These are phyloP conservation scores for Myrmecobius fasciatus DNA, from an alignment of 2,113 vertebrate species.

Conservation along the genomic window DNA sequence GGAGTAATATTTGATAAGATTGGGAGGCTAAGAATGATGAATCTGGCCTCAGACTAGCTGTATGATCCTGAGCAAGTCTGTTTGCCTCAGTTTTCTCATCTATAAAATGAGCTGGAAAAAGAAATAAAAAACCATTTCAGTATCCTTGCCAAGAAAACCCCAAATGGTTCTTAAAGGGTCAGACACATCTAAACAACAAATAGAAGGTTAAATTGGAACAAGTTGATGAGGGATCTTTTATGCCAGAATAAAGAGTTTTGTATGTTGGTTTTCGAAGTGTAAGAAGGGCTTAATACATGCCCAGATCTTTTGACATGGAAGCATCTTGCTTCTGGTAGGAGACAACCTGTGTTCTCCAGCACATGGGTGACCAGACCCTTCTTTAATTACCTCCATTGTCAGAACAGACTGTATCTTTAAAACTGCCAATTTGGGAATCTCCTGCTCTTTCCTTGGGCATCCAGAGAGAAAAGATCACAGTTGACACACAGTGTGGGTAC, in stretches of 20 bases:
- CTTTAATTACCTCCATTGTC: background rate
- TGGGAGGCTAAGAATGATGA: background rate
- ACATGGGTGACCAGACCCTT: background rate
- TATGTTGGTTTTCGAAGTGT: background rate
- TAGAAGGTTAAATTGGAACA: background rate
- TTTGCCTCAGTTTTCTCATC: background rate
- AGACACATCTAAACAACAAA: background rate
- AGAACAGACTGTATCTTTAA: background rate
- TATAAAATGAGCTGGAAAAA: background rate
- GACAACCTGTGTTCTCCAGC: background rate
- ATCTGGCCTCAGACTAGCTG: background rate
- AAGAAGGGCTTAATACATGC: background rate
- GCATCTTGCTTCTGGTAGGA: background rate
- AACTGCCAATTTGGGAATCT: background rate
- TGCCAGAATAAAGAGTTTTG: background rate
- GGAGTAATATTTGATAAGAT: background rate
- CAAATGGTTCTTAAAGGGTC: background rate
- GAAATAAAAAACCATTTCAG: background rate
- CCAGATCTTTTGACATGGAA: background rate
- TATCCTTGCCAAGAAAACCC: background rate
- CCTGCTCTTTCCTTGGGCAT: background rate
- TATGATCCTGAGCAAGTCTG: background rate
- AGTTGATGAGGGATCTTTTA: background rate
- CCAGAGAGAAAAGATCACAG: background rate
- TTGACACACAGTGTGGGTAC: background rate